Evolutionary conservation across 2,113 vertebrate species (phyloP).

Genomic region (Brachyistius frenatus): DNA sequence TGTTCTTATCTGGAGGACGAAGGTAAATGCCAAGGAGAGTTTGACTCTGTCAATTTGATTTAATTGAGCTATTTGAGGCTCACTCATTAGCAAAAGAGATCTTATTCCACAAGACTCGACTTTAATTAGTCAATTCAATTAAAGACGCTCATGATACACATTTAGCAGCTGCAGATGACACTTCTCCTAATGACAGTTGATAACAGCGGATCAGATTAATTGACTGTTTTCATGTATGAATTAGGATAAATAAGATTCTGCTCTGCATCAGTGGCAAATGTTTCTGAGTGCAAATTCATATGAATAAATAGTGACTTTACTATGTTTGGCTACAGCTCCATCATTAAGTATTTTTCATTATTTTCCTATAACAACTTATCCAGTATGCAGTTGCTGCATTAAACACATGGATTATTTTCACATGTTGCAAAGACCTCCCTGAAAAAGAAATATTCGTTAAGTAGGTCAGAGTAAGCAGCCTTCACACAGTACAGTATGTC

Average conservation of each 20-base stretch:
- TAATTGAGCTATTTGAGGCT: conserved; percentile 80
- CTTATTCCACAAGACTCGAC: conserved; percentile 74
- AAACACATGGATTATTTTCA: not conserved
- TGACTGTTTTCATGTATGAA: conserved; percentile 70
- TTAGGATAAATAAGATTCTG: conserved; percentile 63
- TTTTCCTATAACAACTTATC: not conserved
- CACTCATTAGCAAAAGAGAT: conserved; percentile 78
- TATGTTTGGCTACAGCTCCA: not conserved
- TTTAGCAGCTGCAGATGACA: conserved; percentile 70
- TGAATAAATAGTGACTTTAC: not conserved
- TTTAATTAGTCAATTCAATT: conserved; percentile 84
- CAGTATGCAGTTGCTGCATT: not conserved
- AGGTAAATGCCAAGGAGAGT: conserved; percentile 66
- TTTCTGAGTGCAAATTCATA: conserved; percentile 28
- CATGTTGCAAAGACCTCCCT: not conserved
- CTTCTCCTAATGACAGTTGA: conserved; percentile 70
- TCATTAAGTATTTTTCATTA: not conserved
- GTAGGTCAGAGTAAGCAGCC: not conserved
- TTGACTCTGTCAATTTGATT: conserved; percentile 55
- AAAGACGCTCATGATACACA: conserved; percentile 75
- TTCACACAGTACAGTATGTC: not conserved
- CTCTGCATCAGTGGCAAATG: conserved; percentile 49
- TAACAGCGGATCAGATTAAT: conserved; percentile 72
- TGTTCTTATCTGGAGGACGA: conserved; percentile 33
- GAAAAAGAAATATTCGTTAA: conserved; percentile 1